phyloP scores from a whole-genome alignment of 2,113 vertebrate species.

The Nyctereutes procyonoides region DNA sequence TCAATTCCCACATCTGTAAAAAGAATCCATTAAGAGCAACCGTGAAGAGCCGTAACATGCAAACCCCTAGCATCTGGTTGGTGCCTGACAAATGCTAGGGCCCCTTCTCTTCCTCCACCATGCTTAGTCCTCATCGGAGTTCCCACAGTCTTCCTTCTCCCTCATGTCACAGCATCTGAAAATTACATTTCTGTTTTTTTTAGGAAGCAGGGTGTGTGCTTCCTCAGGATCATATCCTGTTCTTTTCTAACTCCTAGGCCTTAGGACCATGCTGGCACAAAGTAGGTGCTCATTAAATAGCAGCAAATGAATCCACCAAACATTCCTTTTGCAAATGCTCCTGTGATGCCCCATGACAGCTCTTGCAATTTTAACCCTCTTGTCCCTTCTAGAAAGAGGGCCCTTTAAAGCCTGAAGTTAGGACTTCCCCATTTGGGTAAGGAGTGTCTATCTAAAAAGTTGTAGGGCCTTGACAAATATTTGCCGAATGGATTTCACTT shows the following conservation, averaged over 20 bases:
- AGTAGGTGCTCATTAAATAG: not conserved
- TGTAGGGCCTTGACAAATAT: conserved; percentile 58
- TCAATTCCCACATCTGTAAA: not conserved
- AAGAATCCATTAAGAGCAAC: not conserved
- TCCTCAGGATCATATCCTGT: not conserved
- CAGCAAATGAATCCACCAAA: not conserved
- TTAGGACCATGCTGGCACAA: not conserved
- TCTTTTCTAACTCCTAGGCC: not conserved
- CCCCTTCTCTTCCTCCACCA: not conserved
- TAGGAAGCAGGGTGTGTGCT: not conserved
- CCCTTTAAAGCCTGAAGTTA: not conserved
- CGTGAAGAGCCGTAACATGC: not conserved
- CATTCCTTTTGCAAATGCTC: too few species aligned
- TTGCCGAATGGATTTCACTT: conserved; percentile 63
- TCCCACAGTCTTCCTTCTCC: not conserved
- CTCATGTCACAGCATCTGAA: not conserved
- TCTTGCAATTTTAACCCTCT: not conserved
- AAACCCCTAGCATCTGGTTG: not conserved
- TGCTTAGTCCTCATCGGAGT: not conserved
- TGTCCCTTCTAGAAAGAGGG: not conserved
- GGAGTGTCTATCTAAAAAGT: not conserved
- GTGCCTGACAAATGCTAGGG: not conserved
- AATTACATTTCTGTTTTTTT: not conserved
- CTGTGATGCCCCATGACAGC: not conserved
- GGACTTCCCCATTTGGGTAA: not conserved